A percentile compares a stretch with the other conserved stretches of the same genome.
Evolutionary conservation across 1,140 invertebrate species (phyloP).

Genomic region (Papilio glaucus): DNA sequence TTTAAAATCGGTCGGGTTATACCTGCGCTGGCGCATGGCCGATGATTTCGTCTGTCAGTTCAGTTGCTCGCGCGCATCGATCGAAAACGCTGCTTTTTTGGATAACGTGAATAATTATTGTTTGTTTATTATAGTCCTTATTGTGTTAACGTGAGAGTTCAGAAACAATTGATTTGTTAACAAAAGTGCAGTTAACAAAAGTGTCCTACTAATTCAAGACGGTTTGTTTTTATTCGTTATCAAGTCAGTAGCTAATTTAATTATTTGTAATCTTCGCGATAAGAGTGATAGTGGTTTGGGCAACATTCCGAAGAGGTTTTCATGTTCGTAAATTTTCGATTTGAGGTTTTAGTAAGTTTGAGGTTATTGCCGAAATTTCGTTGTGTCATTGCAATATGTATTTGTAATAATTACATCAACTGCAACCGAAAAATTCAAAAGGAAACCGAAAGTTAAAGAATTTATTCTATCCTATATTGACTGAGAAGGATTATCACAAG

Average conservation of each 20-base stretch:
- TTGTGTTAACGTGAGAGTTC: constrained; percentile 45
- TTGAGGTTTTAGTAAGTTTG: constrained; percentile 6
- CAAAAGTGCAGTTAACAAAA: constrained; percentile 25
- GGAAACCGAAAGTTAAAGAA: not conserved
- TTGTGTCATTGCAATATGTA: not conserved
- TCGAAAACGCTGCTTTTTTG: constrained; percentile 51
- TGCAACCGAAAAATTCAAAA: not conserved
- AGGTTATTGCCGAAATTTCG: constrained; percentile 9
- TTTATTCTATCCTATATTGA: too few species aligned
- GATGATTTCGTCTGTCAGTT: constrained; percentile 60
- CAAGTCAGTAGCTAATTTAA: constrained; percentile 44
- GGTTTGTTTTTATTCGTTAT: constrained; percentile 27
- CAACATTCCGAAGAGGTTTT: constrained; percentile 49
- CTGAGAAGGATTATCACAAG: not conserved
- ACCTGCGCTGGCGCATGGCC: constrained; percentile 70
- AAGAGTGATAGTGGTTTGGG: constrained; percentile 73
- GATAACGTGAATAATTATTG: constrained; percentile 47
- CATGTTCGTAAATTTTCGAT: constrained; percentile 19
- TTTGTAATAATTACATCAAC: too few species aligned
- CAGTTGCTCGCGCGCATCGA: constrained; percentile 78
- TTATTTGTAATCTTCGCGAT: constrained; percentile 53
- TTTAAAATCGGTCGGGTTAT: constrained; percentile 57
- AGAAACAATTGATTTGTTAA: constrained; percentile 24
- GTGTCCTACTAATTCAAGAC: constrained; percentile 14
- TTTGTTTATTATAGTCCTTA: constrained; percentile 58